These are phyloP conservation scores for Amazona vittata DNA, from an alignment of 2,113 vertebrate species.

Conservation along the genomic window DNA sequence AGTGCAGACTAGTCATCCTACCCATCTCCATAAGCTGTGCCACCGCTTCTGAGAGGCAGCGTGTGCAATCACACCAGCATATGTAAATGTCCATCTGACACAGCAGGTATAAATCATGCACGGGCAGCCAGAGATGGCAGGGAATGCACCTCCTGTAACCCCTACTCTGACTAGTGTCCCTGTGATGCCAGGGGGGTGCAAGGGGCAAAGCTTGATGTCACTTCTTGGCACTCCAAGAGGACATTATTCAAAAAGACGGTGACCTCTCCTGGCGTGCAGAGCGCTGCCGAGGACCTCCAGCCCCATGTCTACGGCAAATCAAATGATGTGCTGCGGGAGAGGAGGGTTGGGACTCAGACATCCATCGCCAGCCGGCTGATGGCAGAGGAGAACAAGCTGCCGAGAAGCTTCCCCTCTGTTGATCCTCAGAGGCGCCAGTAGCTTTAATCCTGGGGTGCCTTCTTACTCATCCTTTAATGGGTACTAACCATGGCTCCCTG, in stretches of 20 bases:
- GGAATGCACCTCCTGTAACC: background rate
- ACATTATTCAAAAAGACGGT: constrained; percentile 1
- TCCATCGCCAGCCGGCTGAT: constrained; percentile 13
- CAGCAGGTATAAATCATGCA: constrained; percentile 29
- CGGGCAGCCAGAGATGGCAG: background rate
- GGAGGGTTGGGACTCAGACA: background rate
- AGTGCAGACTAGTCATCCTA: background rate
- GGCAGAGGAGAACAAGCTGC: background rate
- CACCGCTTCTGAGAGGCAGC: background rate
- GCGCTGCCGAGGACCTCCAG: constrained; percentile 2
- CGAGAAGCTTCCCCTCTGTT: background rate
- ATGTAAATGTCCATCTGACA: background rate
- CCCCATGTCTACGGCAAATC: background rate
- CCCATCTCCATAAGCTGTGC: accelerated
- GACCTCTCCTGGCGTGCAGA: background rate
- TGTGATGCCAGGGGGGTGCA: background rate
- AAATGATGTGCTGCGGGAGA: constrained; percentile 24
- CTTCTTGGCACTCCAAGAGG: background rate
- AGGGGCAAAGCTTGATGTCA: constrained; percentile 55
- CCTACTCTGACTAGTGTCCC: background rate
- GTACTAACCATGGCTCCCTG: background rate
- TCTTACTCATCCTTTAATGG: constrained; percentile 9
- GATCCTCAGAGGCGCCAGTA: background rate
- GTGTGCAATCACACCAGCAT: background rate
- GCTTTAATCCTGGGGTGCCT: background rate